Base-by-base conservation (phyloP, 1,140 invertebrate species). In the Brachionus calyciflorus region DNA sequence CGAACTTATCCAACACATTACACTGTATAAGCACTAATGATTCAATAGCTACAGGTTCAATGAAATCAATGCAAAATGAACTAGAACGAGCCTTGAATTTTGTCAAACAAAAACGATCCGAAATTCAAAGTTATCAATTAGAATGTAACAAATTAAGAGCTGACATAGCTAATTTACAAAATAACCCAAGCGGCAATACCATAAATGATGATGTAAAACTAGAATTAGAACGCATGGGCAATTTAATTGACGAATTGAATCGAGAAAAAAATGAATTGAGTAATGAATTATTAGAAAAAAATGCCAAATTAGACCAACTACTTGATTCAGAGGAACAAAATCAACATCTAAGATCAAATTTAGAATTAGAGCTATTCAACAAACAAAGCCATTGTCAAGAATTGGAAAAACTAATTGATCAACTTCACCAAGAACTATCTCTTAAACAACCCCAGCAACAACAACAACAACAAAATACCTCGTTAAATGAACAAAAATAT, bases 31-130 rank as follows among this genome's bases (percentile, higher is more conserved):
- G 60, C 60, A 65, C 37, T 26, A 65, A 65, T 65, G 60, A 65
- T 44, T 65, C 60, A 44, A 28, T 44, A 4, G 24, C 37, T 9
- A 65, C 60, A 1, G 46, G 46, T 28, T 73, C 69, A 30, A 73
- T 73, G 44, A 73, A 55, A 49, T 55, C 69, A 30, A n/a, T 73
- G n/a, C 69, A 73, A 41, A 49, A 55, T 40, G 69, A 73, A 55
- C 41, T 73, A 49, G 69, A 73, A 40, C 44, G 69, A 21, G 69
- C 69, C 3, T 14, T 73, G 21, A 51, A 26, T 30, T 55, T 51
- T n/a, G 40, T 51, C 0, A 55, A 73, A 41, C 69, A 73, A 49
- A 73, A 73, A 73, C 40, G 37, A 12, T 14, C 40, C 10, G 60
- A 65, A 41, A 65, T 65, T 37, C 60, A 65, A 41, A 44, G 10